Evolutionary conservation across 2,113 vertebrate species (phyloP).

Genomic region (Zapus hudsonius): DNA sequence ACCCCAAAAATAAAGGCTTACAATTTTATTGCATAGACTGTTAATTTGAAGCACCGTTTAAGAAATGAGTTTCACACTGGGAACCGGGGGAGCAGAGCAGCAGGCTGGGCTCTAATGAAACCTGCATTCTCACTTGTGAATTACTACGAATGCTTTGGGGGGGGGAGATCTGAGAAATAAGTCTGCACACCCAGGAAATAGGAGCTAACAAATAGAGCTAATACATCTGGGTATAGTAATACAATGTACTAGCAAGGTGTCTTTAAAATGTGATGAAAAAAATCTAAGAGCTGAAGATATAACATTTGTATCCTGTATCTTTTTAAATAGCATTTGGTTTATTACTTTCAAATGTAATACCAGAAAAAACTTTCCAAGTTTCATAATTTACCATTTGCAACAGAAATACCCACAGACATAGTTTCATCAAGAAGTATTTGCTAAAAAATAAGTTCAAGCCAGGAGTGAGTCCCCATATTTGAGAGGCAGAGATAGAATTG

Average conservation of each 20-base stretch:
- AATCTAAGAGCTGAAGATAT: neutral
- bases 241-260: neutral
- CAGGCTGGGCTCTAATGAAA: neutral
- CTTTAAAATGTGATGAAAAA: neutral
- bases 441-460: conserved; percentile 14
- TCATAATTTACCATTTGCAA: neutral
- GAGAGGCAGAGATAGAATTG: too few relatives aligned
- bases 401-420: neutral
- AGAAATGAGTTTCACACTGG: conserved; percentile 50
- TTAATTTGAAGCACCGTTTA: conserved; percentile 32
- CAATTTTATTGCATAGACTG: neutral
- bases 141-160: neutral
- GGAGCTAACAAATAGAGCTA: neutral
- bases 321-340: neutral
- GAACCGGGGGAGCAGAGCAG: neutral
- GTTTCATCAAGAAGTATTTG: neutral
- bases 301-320: neutral
- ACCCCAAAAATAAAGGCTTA: conserved; percentile 14
- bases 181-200: neutral
- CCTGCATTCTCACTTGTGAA: neutral
- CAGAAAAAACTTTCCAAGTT: conserved; percentile 23
- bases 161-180: neutral
- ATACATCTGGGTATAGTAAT: neutral
- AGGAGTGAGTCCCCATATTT: too few relatives aligned
- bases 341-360: conserved; percentile 8